Evolutionary conservation across 2,113 vertebrate genomes (phyloP).

Genomic region (Plotosus lineatus): DNA sequence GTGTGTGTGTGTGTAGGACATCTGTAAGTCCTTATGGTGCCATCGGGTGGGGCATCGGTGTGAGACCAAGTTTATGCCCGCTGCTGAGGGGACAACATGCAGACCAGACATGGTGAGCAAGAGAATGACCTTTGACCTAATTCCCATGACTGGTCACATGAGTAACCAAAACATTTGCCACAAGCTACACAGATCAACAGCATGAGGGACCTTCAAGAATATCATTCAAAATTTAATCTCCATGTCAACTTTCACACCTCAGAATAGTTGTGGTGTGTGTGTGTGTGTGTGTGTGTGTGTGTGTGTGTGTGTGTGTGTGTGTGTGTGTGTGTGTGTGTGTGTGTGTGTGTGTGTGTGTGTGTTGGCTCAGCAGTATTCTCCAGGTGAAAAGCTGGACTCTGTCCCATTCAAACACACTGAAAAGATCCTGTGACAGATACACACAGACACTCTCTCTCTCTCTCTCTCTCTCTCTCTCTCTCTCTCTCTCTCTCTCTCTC

Average conservation of each 20-base stretch:
- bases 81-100: constrained; percentile 92
- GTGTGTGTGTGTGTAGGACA: constrained; percentile 79
- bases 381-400: constrained; percentile 64
- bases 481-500: constrained; percentile 35
- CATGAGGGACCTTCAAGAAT: not conserved
- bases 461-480: not conserved
- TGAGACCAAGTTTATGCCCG: constrained; percentile 98
- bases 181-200: not conserved
- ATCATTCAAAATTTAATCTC: not conserved
- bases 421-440: constrained; percentile 52
- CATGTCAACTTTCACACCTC: not conserved
- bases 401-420: constrained; percentile 56
- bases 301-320: constrained; percentile 55
- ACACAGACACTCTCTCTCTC: not conserved
- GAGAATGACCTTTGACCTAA: not conserved
- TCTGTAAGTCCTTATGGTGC: constrained; percentile 98
- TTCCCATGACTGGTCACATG: too few relatives aligned
- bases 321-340: constrained; percentile 48
- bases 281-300: constrained; percentile 54
- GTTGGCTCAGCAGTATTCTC: constrained; percentile 48
- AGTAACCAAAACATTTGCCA: not conserved
- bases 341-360: constrained; percentile 57
- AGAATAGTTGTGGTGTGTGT: constrained; percentile 30
- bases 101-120: constrained; percentile 90
- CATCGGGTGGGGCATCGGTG: constrained; percentile 90